These are phyloP conservation scores for Muscicapa striata DNA, from an alignment of 2,797 vertebrate species.

Conservation along the genomic window DNA sequence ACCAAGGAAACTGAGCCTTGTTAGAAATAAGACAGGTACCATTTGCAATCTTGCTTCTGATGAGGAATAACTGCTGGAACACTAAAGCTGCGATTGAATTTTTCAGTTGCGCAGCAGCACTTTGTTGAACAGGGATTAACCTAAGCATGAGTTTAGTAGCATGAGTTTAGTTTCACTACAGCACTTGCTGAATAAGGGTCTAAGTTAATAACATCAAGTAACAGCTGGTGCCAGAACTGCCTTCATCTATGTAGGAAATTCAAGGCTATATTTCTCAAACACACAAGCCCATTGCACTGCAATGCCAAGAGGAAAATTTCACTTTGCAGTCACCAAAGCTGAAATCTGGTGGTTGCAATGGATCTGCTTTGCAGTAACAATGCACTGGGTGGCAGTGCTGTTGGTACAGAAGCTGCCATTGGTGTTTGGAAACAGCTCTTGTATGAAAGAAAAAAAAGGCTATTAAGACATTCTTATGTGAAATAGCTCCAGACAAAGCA, in stretches of 20 bases:
- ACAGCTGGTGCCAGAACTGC: neutral
- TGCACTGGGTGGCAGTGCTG: neutral
- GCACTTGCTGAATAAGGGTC: neutral
- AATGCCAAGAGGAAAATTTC: neutral
- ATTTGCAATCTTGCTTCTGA: neutral
- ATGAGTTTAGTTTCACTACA: neutral
- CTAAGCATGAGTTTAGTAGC: neutral
- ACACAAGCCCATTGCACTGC: neutral
- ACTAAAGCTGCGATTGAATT: neutral
- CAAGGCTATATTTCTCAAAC: neutral
- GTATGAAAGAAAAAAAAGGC: neutral
- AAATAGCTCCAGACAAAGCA: constrained; percentile 12
- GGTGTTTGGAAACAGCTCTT: constrained; percentile 29
- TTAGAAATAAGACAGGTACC: neutral
- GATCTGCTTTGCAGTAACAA: neutral
- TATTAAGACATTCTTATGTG: neutral
- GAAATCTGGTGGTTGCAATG: neutral
- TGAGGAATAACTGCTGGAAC: neutral
- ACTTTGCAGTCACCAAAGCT: neutral
- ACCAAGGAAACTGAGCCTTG: neutral
- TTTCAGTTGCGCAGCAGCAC: neutral
- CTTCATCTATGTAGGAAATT: neutral
- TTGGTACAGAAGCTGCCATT: neutral
- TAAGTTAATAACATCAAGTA: neutral
- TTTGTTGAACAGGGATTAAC: neutral